Conservation (phyloP, 1,140 invertebrate species). For the Scaptomyza pallida region DNA sequence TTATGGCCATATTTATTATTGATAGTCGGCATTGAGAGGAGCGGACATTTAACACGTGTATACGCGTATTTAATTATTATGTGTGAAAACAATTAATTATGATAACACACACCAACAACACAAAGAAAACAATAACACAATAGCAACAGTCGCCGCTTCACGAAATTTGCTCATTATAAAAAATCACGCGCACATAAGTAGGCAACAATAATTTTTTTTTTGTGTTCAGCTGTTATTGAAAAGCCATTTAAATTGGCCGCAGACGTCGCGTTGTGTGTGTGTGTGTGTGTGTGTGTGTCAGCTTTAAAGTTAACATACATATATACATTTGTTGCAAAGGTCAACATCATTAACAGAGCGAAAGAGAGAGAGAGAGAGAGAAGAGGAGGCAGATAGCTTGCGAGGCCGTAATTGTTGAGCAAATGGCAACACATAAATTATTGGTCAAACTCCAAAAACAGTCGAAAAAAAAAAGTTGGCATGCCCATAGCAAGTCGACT, state of each 20-base stretch:
- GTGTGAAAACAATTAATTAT: conserved; percentile 84
- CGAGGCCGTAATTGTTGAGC: conserved; percentile 53
- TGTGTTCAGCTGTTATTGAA: conserved; percentile 61
- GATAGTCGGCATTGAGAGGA: conserved; percentile 39
- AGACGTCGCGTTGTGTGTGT: conserved; percentile 13
- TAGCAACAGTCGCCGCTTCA: conserved; percentile 2
- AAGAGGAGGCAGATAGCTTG: conserved; percentile 2
- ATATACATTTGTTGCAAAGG: conserved; percentile 69
- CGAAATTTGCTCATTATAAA: conserved; percentile 72
- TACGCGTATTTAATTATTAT: conserved; percentile 79
- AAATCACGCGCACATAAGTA: conserved; percentile 72
- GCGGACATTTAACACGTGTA: conserved; percentile 67
- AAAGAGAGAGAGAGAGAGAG: not conserved
- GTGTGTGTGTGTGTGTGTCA: not conserved
- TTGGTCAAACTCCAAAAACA: conserved; percentile 62
- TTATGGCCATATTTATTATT: conserved; percentile 63
- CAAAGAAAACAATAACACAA: conserved; percentile 32
- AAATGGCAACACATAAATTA: conserved; percentile 83
- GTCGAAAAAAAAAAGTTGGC: not conserved
- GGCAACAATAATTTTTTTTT: conserved; percentile 46
- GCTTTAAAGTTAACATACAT: conserved; percentile 51
- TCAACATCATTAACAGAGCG: conserved; percentile 64
- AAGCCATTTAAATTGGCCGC: conserved; percentile 70
- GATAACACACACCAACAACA: too few relatives aligned
- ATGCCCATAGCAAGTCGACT: not conserved